Evolutionary conservation across 2,113 vertebrate species (phyloP), one percentile per base, ranked within the genome.

Genomic region (Pitta sordida): DNA sequence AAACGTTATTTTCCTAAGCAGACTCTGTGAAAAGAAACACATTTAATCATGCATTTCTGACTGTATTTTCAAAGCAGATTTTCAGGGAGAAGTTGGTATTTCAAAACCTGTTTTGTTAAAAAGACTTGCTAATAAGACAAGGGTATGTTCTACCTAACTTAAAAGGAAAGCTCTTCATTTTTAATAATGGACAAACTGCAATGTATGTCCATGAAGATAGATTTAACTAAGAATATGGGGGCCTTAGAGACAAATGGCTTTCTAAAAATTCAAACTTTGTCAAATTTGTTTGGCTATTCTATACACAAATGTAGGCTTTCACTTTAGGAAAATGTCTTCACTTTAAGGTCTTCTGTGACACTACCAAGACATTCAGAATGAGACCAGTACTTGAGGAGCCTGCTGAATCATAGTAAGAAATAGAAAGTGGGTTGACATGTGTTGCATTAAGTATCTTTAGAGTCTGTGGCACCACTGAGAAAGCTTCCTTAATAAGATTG

Each of bases 51-150:
- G 17, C 7, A n/a, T 51, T 23, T 85, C 75, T 90, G 58, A 73
- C 67, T 83, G 29, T n/a, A 12, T 74, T 96, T 93, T 94, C 75
- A 88, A 91, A 90, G 56, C 24, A 86, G 56, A 70, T 59, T 94
- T 90, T 79, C 18, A 64, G 52, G 48, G 44, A 63, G 9, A 83
- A 63, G 39, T 59, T 70, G n/a, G 13, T 94, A 52, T 90, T 94
- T 93, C 59, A 77, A 83, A 95, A 70, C 51, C 24, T 8, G 3
- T 27, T 93, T 94, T 91, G 53, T 82, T 60, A 79, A 85, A 94
- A 92, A 76, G 58, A 62, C 41, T 83, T 76, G 41, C 53, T 93
- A 91, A 85, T 73, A 76, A 94, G 65, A 62, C 4, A 1, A 82
- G 56, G 27, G 17, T 56, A 37, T 41, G 49, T 83, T 87, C 59